A percentile compares a stretch with the other conserved stretches of the same genome.
Evolutionary conservation across 2,797 vertebrate genomes (phyloP).

Genomic region (Orestias chungarensis): DNA sequence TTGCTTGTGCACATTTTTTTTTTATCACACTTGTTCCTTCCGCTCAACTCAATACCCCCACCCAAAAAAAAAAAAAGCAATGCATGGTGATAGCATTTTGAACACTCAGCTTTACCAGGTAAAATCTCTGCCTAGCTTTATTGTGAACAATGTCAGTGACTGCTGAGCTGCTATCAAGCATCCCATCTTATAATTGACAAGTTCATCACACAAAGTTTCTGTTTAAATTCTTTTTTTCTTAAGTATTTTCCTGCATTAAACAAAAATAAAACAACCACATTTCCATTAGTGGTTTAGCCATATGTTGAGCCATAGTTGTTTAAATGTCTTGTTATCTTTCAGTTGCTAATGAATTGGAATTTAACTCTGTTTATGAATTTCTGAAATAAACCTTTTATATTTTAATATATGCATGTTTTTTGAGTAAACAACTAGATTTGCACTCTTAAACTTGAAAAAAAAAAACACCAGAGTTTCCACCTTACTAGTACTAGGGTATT

Average conservation of each 20-base stretch:
- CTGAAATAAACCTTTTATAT: not conserved
- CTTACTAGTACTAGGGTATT: not conserved
- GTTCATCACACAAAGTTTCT: not conserved
- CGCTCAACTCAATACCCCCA: not conserved
- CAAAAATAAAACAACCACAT: too few relatives aligned
- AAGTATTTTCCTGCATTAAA: not conserved
- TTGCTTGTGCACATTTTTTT: not conserved
- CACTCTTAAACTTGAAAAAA: too few relatives aligned
- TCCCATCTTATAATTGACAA: not conserved
- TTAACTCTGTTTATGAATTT: not conserved
- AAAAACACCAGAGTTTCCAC: too few relatives aligned
- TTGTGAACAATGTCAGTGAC: not conserved
- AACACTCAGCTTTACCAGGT: not conserved
- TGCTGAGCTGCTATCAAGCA: not conserved
- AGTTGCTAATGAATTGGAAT: not conserved
- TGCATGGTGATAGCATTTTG: not conserved
- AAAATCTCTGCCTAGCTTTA: not conserved
- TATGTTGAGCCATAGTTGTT: not conserved
- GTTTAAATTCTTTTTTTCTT: not conserved
- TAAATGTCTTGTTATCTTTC: not conserved
- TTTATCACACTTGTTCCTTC: not conserved
- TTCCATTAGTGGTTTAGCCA: not conserved
- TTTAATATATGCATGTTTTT: too few relatives aligned
- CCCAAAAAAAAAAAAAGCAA: too few relatives aligned
- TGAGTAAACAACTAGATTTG: too few relatives aligned